Evolutionary conservation across 2,888 invertebrate species (phyloP).

Genomic region (Cerastoderma edule): DNA sequence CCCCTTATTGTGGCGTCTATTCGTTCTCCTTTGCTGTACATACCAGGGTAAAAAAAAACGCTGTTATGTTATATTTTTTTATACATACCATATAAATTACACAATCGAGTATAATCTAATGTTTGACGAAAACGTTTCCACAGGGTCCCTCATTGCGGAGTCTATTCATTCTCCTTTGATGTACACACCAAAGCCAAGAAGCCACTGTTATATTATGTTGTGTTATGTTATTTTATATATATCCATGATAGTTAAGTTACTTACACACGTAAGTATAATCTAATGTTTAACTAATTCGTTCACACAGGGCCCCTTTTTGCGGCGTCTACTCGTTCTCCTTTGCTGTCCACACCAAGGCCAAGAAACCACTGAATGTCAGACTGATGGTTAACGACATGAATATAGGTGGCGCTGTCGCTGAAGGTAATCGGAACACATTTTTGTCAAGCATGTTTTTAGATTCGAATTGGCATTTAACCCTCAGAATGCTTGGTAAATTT

Average conservation of each 20-base stretch:
- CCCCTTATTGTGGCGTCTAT: conserved; percentile 24
- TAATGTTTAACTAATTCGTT: neutral
- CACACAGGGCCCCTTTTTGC: conserved; percentile 7
- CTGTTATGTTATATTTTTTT: no score
- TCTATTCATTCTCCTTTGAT: neutral
- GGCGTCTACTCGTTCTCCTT: conserved; percentile 34
- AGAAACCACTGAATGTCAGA: conserved; percentile 3
- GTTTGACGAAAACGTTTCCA: neutral
- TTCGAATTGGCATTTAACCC: no score
- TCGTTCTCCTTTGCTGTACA: conserved; percentile 23
- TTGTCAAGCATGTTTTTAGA: no score
- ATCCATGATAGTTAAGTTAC: neutral
- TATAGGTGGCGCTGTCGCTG: conserved; percentile 24
- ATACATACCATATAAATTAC: no score
- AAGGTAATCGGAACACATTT: conserved; percentile 15
- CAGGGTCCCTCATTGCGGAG: neutral
- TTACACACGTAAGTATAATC: neutral
- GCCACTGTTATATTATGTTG: neutral
- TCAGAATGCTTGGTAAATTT: neutral
- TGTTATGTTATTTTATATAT: neutral
- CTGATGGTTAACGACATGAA: conserved; percentile 24
- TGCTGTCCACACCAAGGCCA: conserved; percentile 1
- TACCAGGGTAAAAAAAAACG: neutral
- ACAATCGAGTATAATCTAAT: no score
- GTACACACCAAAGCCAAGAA: neutral